These are phyloP conservation scores for Beaufortia kweichowensis DNA, from an alignment of 2,113 vertebrate species.

Conservation along the genomic window DNA sequence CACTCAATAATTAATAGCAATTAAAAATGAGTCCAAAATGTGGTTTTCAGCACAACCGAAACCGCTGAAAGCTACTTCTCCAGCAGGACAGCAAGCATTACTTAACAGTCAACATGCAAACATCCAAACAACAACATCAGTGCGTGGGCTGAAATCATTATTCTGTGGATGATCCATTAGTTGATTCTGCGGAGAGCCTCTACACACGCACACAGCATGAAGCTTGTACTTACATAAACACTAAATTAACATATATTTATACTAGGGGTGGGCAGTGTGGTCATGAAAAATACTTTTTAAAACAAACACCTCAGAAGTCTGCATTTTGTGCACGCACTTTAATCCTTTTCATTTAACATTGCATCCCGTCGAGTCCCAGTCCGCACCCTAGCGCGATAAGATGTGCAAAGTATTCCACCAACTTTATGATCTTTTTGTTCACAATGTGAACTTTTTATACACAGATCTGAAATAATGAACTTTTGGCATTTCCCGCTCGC, in stretches of 20 bases:
- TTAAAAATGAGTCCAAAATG: conserved; percentile 11
- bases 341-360: too few species aligned
- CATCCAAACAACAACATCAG: conserved; percentile 4
- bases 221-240: neutral
- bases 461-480: neutral
- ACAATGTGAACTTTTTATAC: neutral
- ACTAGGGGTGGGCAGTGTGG: neutral
- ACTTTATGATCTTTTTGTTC: conserved; percentile 7
- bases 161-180: neutral
- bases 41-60: conserved; percentile 5
- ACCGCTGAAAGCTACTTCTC: conserved; percentile 31
- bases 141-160: conserved; percentile 35
- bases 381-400: neutral
- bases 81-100: neutral
- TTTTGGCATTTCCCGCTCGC: neutral
- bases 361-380: too few species aligned
- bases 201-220: neutral
- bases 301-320: too few species aligned
- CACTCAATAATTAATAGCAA: conserved; percentile 35
- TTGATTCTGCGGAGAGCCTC: neutral
- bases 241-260: neutral
- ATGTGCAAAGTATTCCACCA: neutral
- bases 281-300: neutral
- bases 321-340: too few species aligned
- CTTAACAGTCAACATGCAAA: conserved; percentile 19